A percentile compares a stretch with the other conserved stretches of the same genome.
phyloP scores from a whole-genome alignment of 1,140 invertebrate genomes.

The Platyscapa corneri region DNA sequence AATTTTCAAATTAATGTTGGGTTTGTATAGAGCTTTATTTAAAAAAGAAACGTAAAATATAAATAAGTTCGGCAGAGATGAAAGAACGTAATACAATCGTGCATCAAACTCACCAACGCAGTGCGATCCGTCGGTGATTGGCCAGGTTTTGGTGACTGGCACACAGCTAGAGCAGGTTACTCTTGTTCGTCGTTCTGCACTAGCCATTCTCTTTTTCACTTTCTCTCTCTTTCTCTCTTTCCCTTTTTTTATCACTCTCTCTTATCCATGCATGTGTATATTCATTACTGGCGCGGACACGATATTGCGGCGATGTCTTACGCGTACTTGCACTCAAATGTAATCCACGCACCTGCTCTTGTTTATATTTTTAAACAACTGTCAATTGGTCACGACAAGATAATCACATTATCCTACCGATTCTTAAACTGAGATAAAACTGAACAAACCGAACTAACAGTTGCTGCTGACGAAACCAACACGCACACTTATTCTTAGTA shows the following conservation, averaged over 20 bases:
- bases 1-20: too few relatives aligned
- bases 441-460: too few relatives aligned
- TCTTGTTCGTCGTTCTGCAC: conserved; percentile 5
- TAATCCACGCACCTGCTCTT: not conserved
- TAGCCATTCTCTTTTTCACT: not conserved
- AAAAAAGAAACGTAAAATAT: not conserved
- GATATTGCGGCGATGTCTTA: not conserved
- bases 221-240: not conserved
- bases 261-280: not conserved
- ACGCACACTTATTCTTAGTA: too few relatives aligned
- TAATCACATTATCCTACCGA: too few relatives aligned
- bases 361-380: too few relatives aligned
- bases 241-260: too few relatives aligned
- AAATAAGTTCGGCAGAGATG: not conserved
- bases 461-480: too few relatives aligned
- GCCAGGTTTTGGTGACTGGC: not conserved
- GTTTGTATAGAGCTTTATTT: too few relatives aligned
- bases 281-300: not conserved
- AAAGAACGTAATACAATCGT: not conserved
- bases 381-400: too few relatives aligned
- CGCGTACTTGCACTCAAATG: not conserved
- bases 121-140: not conserved
- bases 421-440: too few relatives aligned
- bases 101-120: conserved; percentile 28
- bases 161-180: not conserved